A percentile compares a stretch with the other conserved stretches of the same genome.
Evolutionary conservation across 2,113 vertebrate genomes (phyloP).

Genomic region (Canis aureus): DNA sequence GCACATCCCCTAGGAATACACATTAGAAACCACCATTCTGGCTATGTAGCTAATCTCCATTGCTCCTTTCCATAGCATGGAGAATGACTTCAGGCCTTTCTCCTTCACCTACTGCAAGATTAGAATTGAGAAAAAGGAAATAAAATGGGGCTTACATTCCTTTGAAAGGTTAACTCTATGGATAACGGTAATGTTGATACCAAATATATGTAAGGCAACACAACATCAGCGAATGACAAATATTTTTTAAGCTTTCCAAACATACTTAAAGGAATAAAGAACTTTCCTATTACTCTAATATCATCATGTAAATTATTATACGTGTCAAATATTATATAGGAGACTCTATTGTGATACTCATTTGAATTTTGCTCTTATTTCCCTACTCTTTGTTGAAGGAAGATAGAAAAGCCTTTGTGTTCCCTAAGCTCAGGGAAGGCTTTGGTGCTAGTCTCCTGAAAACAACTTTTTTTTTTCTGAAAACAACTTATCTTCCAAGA

Average conservation of each 20-base stretch:
- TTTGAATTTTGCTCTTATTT: constrained; percentile 16
- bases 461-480: not conserved
- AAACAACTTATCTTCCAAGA: not conserved
- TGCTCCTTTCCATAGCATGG: not conserved
- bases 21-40: not conserved
- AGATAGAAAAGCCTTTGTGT: not conserved
- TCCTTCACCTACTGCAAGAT: not conserved
- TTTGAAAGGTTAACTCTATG: not conserved
- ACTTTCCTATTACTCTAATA: not conserved
- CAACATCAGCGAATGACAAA: not conserved
- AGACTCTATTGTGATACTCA: not conserved
- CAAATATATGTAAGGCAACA: not conserved
- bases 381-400: not conserved
- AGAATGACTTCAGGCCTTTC: not conserved
- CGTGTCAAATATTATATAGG: not conserved
- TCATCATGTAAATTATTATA: not conserved
- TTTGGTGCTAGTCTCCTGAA: not conserved
- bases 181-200: not conserved
- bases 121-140: not conserved
- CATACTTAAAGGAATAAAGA: not conserved
- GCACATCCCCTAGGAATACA: not conserved
- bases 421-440: not conserved
- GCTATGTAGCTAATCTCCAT: not conserved
- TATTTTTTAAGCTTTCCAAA: not conserved
- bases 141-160: not conserved